phyloP scores from a whole-genome alignment of 2,797 vertebrate genomes.

The Lepilemur septentrionalis region DNA sequence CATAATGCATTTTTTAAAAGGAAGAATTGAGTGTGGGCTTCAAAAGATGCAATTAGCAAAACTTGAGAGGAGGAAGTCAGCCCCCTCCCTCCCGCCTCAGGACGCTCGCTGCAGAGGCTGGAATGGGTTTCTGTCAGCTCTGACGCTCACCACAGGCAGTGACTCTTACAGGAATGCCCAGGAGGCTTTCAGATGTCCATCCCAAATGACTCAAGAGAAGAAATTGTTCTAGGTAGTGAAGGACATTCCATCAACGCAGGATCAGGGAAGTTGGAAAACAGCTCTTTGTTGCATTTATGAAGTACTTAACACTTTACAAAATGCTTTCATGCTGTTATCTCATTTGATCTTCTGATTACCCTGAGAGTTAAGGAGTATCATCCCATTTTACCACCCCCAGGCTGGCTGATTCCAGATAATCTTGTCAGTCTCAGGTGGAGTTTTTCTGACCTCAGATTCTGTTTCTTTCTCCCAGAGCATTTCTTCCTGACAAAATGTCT shows the following conservation, averaged over 20 bases:
- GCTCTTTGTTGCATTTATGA: not conserved
- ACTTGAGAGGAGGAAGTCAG: not conserved
- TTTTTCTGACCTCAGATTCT: not conserved
- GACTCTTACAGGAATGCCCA: not conserved
- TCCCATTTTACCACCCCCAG: not conserved
- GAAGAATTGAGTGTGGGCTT: not conserved
- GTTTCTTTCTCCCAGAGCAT: not conserved
- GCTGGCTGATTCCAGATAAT: not conserved
- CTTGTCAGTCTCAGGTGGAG: not conserved
- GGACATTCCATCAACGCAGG: not conserved
- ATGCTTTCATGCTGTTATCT: not conserved
- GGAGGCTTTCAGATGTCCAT: not conserved
- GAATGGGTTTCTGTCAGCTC: not conserved
- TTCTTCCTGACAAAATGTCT: not conserved
- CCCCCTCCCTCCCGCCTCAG: rapidly evolving
- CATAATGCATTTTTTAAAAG: not conserved
- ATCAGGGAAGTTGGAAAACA: not conserved
- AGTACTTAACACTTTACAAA: not conserved
- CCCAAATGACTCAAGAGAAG: not conserved
- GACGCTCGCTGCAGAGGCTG: not conserved
- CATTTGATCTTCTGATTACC: not conserved
- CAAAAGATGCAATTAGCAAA: not conserved
- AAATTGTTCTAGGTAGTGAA: not conserved
- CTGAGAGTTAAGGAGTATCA: not conserved
- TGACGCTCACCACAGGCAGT: not conserved